Evolutionary conservation across 2,797 vertebrate species (phyloP).

Genomic region (Carapus acus): DNA sequence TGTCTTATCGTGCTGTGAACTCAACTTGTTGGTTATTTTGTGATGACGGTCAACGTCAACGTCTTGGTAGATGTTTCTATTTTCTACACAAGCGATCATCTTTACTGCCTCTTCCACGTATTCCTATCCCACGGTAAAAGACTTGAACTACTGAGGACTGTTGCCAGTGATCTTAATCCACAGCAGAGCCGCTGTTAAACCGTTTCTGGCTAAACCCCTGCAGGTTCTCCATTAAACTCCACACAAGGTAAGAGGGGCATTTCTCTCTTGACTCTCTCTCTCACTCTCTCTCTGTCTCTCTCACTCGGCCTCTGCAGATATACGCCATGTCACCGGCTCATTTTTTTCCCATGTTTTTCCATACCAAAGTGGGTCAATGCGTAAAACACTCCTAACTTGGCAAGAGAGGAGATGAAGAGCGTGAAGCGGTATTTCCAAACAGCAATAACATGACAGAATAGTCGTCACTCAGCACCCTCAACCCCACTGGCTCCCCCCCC

Average conservation of each 20-base stretch:
- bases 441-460: conserved; percentile 62
- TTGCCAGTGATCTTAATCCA: conserved; percentile 17
- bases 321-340: conserved; percentile 54
- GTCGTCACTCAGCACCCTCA: conserved; percentile 42
- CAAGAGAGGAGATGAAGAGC: conserved; percentile 59
- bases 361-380: conserved; percentile 74
- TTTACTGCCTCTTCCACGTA: too few relatives aligned
- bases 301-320: conserved; percentile 35
- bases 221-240: too few relatives aligned
- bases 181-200: conserved; percentile 10
- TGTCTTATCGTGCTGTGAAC: too few relatives aligned
- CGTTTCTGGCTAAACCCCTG: conserved; percentile 9
- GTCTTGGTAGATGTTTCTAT: too few relatives aligned
- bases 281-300: conserved; percentile 9
- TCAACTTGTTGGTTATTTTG: too few relatives aligned
- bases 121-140: too few relatives aligned
- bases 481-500: conserved; percentile 5
- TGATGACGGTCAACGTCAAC: too few relatives aligned
- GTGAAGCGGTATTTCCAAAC: conserved; percentile 64
- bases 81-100: too few relatives aligned
- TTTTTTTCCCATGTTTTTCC: conserved; percentile 56
- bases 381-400: conserved; percentile 73
- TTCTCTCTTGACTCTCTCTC: conserved; percentile 18
- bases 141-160: too few relatives aligned
- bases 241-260: conserved; percentile 36